Percentiles rank a stretch among this genome's conserved stretches.
Conservation (phyloP, 2,113 vertebrate genomes). For the Cyphomyrus plagiostoma region DNA sequence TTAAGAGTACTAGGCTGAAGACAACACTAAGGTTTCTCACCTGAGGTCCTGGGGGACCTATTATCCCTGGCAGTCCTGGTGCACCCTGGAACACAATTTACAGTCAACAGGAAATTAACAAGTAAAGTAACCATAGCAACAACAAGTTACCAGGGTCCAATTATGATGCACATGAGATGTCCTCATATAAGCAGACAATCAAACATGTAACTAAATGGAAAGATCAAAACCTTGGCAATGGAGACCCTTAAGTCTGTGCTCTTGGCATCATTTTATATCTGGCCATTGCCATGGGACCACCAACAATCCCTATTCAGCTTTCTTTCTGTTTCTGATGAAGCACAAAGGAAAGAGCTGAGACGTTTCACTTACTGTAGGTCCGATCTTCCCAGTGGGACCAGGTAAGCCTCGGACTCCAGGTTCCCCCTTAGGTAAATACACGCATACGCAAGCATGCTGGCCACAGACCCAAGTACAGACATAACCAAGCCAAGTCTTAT, state of each 20-base stretch:
- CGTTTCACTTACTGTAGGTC: conserved; percentile 59
- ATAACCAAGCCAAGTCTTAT: neutral
- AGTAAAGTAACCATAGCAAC: neutral
- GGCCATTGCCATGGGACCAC: neutral
- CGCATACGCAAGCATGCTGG: neutral
- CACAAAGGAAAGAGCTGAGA: neutral
- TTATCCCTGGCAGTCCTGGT: conserved; percentile 62
- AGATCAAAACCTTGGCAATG: neutral
- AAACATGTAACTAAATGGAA: neutral
- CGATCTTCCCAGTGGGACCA: conserved; percentile 64
- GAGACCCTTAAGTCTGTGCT: neutral
- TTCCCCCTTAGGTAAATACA: conserved; percentile 59
- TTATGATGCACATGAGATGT: neutral
- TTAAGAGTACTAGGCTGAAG: neutral
- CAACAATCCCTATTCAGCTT: neutral
- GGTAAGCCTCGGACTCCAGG: conserved; percentile 59
- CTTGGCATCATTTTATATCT: neutral
- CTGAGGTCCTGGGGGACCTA: conserved; percentile 65
- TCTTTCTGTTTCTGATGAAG: neutral
- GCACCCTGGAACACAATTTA: conserved; percentile 56
- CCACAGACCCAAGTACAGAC: neutral
- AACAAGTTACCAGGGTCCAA: neutral
- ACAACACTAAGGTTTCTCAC: conserved; percentile 45
- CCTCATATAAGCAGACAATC: neutral
- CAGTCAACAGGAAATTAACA: conserved; percentile 1